Evolutionary conservation across 1,140 invertebrate genomes (phyloP).

Genomic region (Euwallacea fornicatus): DNA sequence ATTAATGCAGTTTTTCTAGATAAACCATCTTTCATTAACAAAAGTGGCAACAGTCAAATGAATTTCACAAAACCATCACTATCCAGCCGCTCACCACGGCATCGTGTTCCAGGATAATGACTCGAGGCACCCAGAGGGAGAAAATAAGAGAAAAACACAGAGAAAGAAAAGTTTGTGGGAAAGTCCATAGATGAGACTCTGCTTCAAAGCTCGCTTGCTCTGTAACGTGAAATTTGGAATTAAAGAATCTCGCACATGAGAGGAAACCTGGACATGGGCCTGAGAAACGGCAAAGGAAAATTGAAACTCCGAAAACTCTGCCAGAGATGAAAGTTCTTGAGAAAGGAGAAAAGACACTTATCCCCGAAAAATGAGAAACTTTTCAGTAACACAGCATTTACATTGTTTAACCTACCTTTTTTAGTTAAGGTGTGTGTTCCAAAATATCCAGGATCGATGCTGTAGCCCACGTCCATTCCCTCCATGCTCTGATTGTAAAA

Average conservation of each 20-base stretch:
- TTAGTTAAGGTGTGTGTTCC: constrained; percentile 19
- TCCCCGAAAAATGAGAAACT: not conserved
- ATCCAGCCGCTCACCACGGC: too few relatives aligned
- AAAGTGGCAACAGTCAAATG: too few relatives aligned
- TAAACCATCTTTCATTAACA: too few relatives aligned
- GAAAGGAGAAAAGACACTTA: not conserved
- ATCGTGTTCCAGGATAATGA: constrained; percentile 28
- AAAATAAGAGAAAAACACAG: constrained; percentile 27
- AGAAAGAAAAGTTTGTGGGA: constrained; percentile 32
- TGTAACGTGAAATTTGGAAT: not conserved
- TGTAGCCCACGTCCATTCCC: constrained; percentile 54
- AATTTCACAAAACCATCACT: too few relatives aligned
- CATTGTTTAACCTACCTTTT: constrained; percentile 1
- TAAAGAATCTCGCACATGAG: constrained; percentile 30
- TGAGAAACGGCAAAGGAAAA: not conserved
- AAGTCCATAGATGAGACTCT: not conserved
- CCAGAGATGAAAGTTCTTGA: constrained; percentile 24
- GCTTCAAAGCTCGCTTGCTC: too few relatives aligned
- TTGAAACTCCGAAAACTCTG: not conserved
- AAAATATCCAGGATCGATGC: constrained; percentile 57
- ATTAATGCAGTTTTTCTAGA: too few relatives aligned
- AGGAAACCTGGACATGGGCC: constrained; percentile 22
- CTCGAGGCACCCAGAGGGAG: constrained; percentile 35
- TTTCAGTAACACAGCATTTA: too few relatives aligned
- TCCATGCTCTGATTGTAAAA: constrained; percentile 47